Evolutionary conservation across 2,888 invertebrate species (phyloP).

Genomic region (Drosophila pullipes): DNA sequence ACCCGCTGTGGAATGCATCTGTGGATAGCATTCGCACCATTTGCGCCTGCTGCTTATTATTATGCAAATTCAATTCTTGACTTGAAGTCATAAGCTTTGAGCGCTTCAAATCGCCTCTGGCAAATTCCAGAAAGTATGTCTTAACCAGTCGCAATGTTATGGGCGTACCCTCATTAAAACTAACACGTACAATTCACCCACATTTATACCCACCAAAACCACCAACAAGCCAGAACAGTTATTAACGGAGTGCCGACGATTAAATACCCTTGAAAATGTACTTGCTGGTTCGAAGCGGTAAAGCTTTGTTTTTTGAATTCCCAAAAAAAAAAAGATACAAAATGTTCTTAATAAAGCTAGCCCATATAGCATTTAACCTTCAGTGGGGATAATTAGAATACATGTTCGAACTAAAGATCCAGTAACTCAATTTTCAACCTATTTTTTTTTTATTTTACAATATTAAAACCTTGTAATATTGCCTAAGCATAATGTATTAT

Average conservation of each 20-base stretch:
- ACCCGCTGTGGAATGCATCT: constrained; percentile 36
- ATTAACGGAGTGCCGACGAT: not conserved
- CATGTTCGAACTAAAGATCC: not conserved
- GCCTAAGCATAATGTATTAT: not conserved
- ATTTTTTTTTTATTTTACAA: not conserved
- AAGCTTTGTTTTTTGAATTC: not conserved
- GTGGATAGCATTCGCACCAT: constrained; percentile 39
- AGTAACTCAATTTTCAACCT: not conserved
- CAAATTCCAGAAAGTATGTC: constrained; percentile 63
- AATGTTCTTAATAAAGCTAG: not conserved
- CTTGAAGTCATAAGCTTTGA: constrained; percentile 27
- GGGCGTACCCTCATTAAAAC: constrained; percentile 36
- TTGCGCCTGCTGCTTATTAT: constrained; percentile 18
- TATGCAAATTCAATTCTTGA: constrained; percentile 53
- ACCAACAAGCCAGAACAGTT: constrained; percentile 1
- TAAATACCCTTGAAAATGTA: not conserved
- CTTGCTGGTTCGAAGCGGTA: not conserved
- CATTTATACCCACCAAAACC: constrained; percentile 2
- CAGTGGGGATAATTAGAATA: not conserved
- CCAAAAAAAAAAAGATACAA: not conserved
- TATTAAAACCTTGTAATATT: not conserved
- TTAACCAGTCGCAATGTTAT: constrained; percentile 6
- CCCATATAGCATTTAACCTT: not conserved
- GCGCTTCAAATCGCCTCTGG: constrained; percentile 29
- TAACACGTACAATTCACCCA: constrained; percentile 7